Evolutionary conservation across 2,113 vertebrate species (phyloP).

Genomic region (Pangasianodon hypophthalmus): DNA sequence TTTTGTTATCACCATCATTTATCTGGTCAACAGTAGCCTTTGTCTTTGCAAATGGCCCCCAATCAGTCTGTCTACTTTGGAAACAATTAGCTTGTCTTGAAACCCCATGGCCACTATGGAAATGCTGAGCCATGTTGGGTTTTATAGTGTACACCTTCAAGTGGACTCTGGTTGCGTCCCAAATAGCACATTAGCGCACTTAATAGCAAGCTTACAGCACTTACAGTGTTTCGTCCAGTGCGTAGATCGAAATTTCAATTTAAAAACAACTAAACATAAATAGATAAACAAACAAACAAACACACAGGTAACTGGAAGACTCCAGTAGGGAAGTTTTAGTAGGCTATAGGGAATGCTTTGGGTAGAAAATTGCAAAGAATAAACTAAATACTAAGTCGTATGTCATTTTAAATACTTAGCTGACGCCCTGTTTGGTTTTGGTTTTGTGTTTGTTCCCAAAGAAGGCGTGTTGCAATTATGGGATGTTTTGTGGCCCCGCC

Average conservation of each 20-base stretch:
- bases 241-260: background rate
- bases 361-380: background rate
- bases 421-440: background rate
- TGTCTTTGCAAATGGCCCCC: slow-evolving; percentile 95
- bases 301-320: background rate
- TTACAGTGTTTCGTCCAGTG: background rate
- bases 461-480: slow-evolving; percentile 75
- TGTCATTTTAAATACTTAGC: background rate
- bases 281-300: background rate
- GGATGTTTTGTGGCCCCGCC: slow-evolving; percentile 58
- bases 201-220: background rate
- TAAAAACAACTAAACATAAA: background rate
- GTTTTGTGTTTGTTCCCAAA: slow-evolving; percentile 64
- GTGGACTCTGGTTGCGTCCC: slow-evolving; percentile 70
- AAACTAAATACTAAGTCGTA: background rate
- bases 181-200: background rate
- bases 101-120: slow-evolving; percentile 83
- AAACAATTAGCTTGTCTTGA: slow-evolving; percentile 82
- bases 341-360: background rate
- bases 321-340: background rate
- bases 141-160: slow-evolving; percentile 80
- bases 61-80: slow-evolving; percentile 89
- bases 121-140: slow-evolving; percentile 76
- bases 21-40: slow-evolving; percentile 92
- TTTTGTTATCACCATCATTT: slow-evolving; percentile 96